Evolutionary conservation across 2,888 invertebrate species (phyloP).

Genomic region (Eupithecia insigniata): DNA sequence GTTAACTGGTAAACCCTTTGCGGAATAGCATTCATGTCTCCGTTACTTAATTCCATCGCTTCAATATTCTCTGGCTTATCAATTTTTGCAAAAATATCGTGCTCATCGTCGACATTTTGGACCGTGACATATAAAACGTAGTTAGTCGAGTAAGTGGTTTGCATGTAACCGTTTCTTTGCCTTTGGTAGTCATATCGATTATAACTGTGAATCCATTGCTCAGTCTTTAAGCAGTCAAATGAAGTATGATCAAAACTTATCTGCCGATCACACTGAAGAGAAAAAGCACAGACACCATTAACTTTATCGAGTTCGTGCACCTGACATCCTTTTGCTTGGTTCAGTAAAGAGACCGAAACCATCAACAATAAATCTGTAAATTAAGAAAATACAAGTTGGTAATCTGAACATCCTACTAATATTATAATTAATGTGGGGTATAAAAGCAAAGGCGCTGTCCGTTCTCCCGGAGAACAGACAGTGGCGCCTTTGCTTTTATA

Average conservation of each 20-base stretch:
- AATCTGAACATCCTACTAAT: background rate
- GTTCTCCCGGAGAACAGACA: too few relatives aligned
- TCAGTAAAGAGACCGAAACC: background rate
- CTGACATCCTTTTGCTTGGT: constrained; percentile 15
- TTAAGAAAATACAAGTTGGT: background rate
- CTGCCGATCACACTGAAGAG: constrained; percentile 14
- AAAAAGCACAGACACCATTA: constrained; percentile 13
- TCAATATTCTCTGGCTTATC: constrained; percentile 9
- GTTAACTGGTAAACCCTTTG: constrained; percentile 17
- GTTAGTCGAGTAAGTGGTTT: constrained; percentile 10
- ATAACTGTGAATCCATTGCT: background rate
- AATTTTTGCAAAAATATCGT: constrained; percentile 23
- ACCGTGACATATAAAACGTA: constrained; percentile 16
- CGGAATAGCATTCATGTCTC: constrained; percentile 18
- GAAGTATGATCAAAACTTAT: background rate
- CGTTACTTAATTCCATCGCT: constrained; percentile 17
- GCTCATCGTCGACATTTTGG: constrained; percentile 16
- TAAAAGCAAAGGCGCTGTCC: too few relatives aligned
- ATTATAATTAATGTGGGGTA: too few relatives aligned
- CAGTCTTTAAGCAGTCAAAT: constrained; percentile 18
- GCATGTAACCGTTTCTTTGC: background rate
- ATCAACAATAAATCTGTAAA: constrained; percentile 24
- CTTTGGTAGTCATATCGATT: background rate
- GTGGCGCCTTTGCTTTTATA: too few relatives aligned
- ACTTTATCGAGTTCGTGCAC: constrained; percentile 1